A percentile compares a stretch with the other conserved stretches of the same genome.
These are phyloP conservation scores for Harpegnathos saltator DNA, from an alignment of 1,140 invertebrate species.

Conservation along the genomic window DNA sequence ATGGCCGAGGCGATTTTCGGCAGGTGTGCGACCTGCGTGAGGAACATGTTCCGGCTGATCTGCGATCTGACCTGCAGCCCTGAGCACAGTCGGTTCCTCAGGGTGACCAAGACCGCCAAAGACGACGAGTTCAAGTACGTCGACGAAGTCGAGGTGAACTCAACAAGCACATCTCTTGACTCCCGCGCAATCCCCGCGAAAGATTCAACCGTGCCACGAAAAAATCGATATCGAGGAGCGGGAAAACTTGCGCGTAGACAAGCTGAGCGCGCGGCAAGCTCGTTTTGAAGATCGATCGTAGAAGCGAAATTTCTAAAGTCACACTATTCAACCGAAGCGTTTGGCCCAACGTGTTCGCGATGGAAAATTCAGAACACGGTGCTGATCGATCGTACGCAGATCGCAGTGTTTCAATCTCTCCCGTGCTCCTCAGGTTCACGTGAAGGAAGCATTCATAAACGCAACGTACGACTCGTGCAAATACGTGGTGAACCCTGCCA, in stretches of 20 bases:
- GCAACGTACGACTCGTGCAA: conserved; percentile 90
- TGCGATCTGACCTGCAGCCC: conserved; percentile 88
- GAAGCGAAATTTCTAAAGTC: too few species aligned
- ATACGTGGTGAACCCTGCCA: conserved; percentile 88
- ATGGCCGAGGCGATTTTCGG: conserved; percentile 87
- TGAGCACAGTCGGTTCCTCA: conserved; percentile 86
- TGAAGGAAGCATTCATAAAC: conserved; percentile 88
- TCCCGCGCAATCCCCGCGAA: background rate
- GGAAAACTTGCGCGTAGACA: background rate
- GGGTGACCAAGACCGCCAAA: conserved; percentile 72
- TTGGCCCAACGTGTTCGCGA: too few species aligned
- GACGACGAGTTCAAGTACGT: conserved; percentile 55
- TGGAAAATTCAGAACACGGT: too few species aligned
- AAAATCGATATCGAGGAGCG: background rate
- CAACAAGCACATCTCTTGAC: background rate
- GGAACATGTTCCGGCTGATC: conserved; percentile 87
- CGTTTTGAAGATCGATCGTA: too few species aligned
- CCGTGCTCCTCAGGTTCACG: conserved; percentile 69
- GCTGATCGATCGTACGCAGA: too few species aligned
- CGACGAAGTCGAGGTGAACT: conserved; percentile 70
- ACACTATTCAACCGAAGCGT: too few species aligned
- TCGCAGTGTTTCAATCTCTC: too few species aligned
- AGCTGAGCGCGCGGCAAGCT: too few species aligned
- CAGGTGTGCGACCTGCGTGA: conserved; percentile 88
- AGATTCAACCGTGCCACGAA: background rate